Conservation (phyloP, 2,888 invertebrate species). For the Clusia tigrina region DNA sequence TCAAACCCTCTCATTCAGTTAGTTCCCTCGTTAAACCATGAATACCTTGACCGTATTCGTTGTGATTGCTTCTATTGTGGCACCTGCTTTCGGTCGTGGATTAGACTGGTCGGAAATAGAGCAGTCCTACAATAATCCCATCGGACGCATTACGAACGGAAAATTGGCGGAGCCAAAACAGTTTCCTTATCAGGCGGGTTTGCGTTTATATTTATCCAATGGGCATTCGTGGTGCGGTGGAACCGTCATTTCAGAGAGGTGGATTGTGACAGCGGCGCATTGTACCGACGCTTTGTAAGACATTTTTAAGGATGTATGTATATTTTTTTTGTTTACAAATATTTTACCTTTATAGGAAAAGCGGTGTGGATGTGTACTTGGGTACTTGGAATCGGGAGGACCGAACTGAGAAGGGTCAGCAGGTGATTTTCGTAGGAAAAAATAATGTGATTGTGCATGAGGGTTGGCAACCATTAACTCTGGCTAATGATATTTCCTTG, state of each 20-base stretch:
- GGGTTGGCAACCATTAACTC: slow-evolving; percentile 49
- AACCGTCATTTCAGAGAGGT: slow-evolving; percentile 50
- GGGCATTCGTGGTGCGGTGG: slow-evolving; percentile 58
- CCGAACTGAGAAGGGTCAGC: slow-evolving; percentile 43
- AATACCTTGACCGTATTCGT: too few species aligned
- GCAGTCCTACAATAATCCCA: slow-evolving; percentile 16
- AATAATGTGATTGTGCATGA: slow-evolving; percentile 59
- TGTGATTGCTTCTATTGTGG: too few species aligned
- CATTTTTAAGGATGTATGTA: background rate
- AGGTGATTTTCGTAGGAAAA: slow-evolving; percentile 42
- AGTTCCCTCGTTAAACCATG: too few species aligned
- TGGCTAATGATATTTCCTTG: slow-evolving; percentile 65
- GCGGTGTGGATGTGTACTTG: slow-evolving; percentile 52
- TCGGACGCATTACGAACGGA: slow-evolving; percentile 55
- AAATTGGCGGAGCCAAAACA: slow-evolving; percentile 46
- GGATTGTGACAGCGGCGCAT: slow-evolving; percentile 60
- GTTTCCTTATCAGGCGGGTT: slow-evolving; percentile 56
- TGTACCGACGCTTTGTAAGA: slow-evolving; percentile 48
- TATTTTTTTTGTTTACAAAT: background rate
- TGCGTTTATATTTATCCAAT: slow-evolving; percentile 39
- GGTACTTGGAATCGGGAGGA: slow-evolving; percentile 51
- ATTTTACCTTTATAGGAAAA: slow-evolving; percentile 30
- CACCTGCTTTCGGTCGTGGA: too few species aligned
- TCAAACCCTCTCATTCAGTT: too few species aligned
- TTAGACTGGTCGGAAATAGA: too few species aligned